These are phyloP conservation scores for Lerema accius DNA, from an alignment of 1,140 invertebrate genomes.

Conservation along the genomic window DNA sequence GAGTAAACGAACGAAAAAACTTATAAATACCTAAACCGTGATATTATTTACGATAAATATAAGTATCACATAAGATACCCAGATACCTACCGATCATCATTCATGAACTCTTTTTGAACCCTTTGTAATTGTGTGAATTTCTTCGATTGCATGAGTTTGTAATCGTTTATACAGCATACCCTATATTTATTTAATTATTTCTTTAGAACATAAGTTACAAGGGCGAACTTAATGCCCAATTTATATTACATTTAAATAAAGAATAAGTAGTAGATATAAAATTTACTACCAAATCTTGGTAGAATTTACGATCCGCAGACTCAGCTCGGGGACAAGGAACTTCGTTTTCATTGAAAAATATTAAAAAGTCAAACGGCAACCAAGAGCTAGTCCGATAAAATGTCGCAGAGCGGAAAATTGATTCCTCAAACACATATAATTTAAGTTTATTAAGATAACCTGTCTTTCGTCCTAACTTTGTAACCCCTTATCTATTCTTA, in stretches of 20 bases:
- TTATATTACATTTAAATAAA: conserved; percentile 8
- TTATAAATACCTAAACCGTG: too few species aligned
- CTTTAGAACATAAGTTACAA: too few species aligned
- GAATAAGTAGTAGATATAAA: conserved; percentile 24
- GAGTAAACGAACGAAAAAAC: too few species aligned
- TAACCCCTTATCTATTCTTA: background rate
- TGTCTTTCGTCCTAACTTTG: background rate
- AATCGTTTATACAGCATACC: too few species aligned
- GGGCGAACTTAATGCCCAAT: too few species aligned
- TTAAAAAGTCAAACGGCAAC: conserved; percentile 51
- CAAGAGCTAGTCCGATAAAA: conserved; percentile 35
- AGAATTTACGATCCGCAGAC: conserved; percentile 31
- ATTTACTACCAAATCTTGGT: conserved; percentile 27
- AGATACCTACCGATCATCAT: too few species aligned
- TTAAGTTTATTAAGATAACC: conserved; percentile 45
- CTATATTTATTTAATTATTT: too few species aligned
- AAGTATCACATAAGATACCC: too few species aligned
- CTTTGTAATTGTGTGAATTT: too few species aligned
- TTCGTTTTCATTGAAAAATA: conserved; percentile 42
- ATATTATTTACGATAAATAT: too few species aligned
- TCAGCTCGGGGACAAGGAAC: conserved; percentile 14
- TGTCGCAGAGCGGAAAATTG: conserved; percentile 46
- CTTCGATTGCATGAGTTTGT: too few species aligned
- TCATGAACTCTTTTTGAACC: too few species aligned
- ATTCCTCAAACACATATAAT: conserved; percentile 45